These are phyloP conservation scores for Amphimallon solstitiale DNA, from an alignment of 2,888 invertebrate genomes.

Conservation along the genomic window DNA sequence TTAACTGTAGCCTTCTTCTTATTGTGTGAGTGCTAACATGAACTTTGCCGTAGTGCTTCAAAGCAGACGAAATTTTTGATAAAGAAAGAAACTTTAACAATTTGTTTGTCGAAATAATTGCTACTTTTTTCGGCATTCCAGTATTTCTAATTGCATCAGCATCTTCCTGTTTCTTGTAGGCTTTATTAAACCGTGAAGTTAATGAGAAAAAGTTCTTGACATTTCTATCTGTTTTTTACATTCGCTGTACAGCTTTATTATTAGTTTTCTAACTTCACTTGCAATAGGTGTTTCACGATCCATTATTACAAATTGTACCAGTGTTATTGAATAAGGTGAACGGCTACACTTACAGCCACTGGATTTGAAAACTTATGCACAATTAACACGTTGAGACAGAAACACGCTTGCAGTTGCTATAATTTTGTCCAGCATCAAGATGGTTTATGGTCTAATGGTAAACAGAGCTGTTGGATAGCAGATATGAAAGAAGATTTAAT, in stretches of 20 bases:
- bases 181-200: slow-evolving; percentile 5
- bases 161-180: not conserved
- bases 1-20: too few species aligned
- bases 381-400: not conserved
- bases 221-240: not conserved
- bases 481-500: not conserved
- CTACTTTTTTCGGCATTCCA: not conserved
- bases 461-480: not conserved
- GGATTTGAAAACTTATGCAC: not conserved
- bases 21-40: not conserved
- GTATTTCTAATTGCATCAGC: not conserved
- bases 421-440: too few species aligned
- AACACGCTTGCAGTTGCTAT: too few species aligned
- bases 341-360: slow-evolving; percentile 5
- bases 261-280: slow-evolving; percentile 10
- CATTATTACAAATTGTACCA: slow-evolving; percentile 1
- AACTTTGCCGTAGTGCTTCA: not conserved
- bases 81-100: too few species aligned
- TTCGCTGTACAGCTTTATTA: slow-evolving; percentile 11
- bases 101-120: too few species aligned
- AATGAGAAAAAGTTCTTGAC: not conserved
- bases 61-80: too few species aligned
- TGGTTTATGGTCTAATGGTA: too few species aligned
- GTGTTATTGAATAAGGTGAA: slow-evolving; percentile 4
- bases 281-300: slow-evolving; percentile 3